Percentiles rank a stretch among this genome's conserved stretches.
Evolutionary conservation across 2,113 vertebrate species (phyloP).

Genomic region (Myotis brandtii): DNA sequence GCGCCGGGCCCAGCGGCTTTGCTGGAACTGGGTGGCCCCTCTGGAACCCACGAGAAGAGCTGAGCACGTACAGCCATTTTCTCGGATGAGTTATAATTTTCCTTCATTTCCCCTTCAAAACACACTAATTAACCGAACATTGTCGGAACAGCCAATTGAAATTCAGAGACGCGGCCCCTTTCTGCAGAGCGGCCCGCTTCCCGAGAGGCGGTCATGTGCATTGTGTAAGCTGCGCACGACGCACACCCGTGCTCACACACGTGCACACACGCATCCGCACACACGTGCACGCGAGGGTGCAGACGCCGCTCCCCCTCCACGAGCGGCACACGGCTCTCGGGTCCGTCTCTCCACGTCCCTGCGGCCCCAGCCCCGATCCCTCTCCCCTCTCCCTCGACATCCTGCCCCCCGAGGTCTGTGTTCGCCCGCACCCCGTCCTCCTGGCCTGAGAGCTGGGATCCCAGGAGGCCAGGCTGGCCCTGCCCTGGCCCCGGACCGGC

Average conservation of each 20-base stretch:
- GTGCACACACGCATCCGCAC: not conserved
- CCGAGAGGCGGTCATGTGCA: slow-evolving; percentile 15
- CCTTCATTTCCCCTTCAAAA: slow-evolving; percentile 81
- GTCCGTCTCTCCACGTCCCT: not conserved
- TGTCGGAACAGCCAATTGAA: slow-evolving; percentile 73
- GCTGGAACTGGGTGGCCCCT: not conserved
- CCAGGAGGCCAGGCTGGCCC: not conserved
- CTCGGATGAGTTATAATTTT: slow-evolving; percentile 71
- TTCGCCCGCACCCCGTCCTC: fast-evolving
- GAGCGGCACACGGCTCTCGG: fast-evolving
- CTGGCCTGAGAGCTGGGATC: not conserved
- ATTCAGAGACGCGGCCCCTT: slow-evolving; percentile 49
- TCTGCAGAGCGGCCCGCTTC: slow-evolving; percentile 17
- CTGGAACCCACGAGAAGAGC: not conserved
- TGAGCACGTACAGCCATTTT: slow-evolving; percentile 66
- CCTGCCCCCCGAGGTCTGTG: too few relatives aligned
- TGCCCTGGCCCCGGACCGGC: not conserved
- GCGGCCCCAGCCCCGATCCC: not conserved
- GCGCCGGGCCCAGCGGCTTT: not conserved
- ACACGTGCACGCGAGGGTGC: fast-evolving
- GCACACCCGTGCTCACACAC: not conserved
- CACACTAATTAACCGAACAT: slow-evolving; percentile 79
- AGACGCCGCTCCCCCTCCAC: fast-evolving
- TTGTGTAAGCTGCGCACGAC: not conserved
- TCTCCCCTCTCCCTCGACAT: not conserved